Evolutionary conservation across 2,797 vertebrate genomes (phyloP).

Genomic region (Rhyacichthys aspro): DNA sequence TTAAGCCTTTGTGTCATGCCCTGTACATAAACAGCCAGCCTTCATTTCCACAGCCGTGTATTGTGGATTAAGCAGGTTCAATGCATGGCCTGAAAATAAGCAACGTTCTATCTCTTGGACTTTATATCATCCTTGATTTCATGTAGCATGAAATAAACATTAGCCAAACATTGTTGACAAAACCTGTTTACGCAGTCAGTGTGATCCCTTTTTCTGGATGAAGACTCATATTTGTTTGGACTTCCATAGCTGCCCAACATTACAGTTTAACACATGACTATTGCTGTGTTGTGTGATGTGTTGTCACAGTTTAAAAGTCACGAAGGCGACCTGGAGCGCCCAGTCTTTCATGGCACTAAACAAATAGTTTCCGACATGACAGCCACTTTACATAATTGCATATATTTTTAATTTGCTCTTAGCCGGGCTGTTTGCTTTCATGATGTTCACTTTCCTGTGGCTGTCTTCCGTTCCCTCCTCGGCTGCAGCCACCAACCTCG

Average conservation of each 20-base stretch:
- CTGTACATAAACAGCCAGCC: background rate
- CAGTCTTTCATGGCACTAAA: slow-evolving; percentile 29
- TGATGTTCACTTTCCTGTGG: slow-evolving; percentile 14
- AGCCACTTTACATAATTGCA: slow-evolving; percentile 27
- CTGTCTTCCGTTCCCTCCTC: slow-evolving; percentile 10
- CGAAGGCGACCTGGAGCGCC: slow-evolving; percentile 42
- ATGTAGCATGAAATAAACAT: slow-evolving; percentile 24
- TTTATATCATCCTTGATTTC: slow-evolving; percentile 10
- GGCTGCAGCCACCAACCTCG: slow-evolving; percentile 5
- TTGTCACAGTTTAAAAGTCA: slow-evolving; percentile 8
- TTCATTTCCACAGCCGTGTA: slow-evolving; percentile 1
- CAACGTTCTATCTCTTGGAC: slow-evolving; percentile 4
- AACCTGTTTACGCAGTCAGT: background rate
- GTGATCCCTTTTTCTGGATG: background rate
- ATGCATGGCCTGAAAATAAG: slow-evolving; percentile 20
- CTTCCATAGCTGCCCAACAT: slow-evolving; percentile 8
- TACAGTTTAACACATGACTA: slow-evolving; percentile 12
- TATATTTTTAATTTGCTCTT: slow-evolving; percentile 19
- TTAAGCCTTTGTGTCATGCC: slow-evolving; percentile 14
- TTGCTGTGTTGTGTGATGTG: slow-evolving; percentile 10
- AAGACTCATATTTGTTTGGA: slow-evolving; percentile 13
- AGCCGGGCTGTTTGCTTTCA: slow-evolving; percentile 13
- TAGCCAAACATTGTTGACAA: slow-evolving; percentile 6
- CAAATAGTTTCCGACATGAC: slow-evolving; percentile 42
- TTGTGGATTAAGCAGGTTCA: slow-evolving; percentile 2